Percentiles rank a stretch among this genome's conserved stretches.
These are phyloP conservation scores for Brachionus angularis DNA, from an alignment of 1,140 invertebrate genomes.

Conservation along the genomic window DNA sequence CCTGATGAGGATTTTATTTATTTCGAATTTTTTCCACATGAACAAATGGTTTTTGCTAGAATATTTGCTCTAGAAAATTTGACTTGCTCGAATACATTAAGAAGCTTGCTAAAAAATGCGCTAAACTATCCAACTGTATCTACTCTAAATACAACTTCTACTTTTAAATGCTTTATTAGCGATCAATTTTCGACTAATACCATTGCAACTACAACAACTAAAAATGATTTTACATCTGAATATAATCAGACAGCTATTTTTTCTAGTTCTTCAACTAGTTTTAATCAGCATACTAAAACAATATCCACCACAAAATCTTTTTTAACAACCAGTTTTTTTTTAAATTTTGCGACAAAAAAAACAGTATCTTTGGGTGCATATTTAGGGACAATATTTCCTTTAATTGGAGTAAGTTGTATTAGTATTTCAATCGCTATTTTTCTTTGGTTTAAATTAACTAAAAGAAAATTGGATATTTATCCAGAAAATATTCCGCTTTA, in stretches of 20 bases:
- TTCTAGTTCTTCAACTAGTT: not conserved
- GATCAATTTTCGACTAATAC: not conserved
- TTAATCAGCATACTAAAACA: not conserved
- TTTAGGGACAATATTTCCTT: not conserved
- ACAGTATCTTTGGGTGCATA: not conserved
- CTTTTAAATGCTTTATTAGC: slow-evolving; percentile 15
- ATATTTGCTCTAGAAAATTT: not conserved
- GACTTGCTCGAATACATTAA: not conserved
- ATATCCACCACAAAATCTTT: not conserved
- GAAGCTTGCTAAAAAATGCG: slow-evolving; percentile 10
- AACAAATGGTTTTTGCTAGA: slow-evolving; percentile 7
- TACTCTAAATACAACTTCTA: slow-evolving; percentile 14
- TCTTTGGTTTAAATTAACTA: no score
- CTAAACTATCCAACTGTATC: slow-evolving; percentile 2
- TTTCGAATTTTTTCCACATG: slow-evolving; percentile 24
- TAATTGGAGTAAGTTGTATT: not conserved
- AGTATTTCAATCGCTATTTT: not conserved
- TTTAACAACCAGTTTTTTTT: not conserved
- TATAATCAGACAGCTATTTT: no score
- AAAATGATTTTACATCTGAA: no score
- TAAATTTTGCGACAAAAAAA: no score
- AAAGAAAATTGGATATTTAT: no score
- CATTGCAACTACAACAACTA: not conserved
- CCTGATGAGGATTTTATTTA: not conserved
- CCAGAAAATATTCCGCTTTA: no score